Conservation (phyloP, 2,888 invertebrate species). For the Synergus gifuensis region DNA sequence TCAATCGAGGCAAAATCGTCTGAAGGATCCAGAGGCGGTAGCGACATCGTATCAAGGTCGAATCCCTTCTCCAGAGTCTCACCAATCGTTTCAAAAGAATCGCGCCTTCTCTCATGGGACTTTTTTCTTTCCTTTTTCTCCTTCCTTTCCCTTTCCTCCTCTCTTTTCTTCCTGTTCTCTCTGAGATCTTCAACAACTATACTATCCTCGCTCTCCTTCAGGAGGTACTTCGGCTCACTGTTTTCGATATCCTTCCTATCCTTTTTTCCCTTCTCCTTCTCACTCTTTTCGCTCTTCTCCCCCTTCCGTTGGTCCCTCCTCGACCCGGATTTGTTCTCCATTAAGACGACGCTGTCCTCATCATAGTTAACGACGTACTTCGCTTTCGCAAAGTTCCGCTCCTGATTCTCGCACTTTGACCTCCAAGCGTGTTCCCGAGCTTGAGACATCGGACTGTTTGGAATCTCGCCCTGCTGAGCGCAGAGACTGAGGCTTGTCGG, state of each 20-base stretch:
- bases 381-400: slow-evolving; percentile 64
- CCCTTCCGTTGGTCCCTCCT: slow-evolving; percentile 18
- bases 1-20: slow-evolving; percentile 67
- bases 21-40: slow-evolving; percentile 23
- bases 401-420: slow-evolving; percentile 52
- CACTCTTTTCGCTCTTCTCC: slow-evolving; percentile 37
- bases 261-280: not conserved
- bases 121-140: not conserved
- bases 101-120: slow-evolving; percentile 44
- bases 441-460: slow-evolving; percentile 72
- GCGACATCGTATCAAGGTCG: slow-evolving; percentile 22
- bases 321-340: slow-evolving; percentile 64
- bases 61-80: not conserved
- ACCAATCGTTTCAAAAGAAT: slow-evolving; percentile 11
- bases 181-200: slow-evolving; percentile 63
- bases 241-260: slow-evolving; percentile 37
- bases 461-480: slow-evolving; percentile 74
- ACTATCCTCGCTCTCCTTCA: slow-evolving; percentile 65
- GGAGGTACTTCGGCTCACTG: slow-evolving; percentile 56
- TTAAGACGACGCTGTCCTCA: slow-evolving; percentile 70
- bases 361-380: slow-evolving; percentile 73
- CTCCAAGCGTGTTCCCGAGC: slow-evolving; percentile 70
- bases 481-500: slow-evolving; percentile 72
- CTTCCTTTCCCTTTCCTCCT: not conserved
- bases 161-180: slow-evolving; percentile 43